Conservation (phyloP, 2,113 vertebrate genomes). For the Pollachius pollachius region DNA sequence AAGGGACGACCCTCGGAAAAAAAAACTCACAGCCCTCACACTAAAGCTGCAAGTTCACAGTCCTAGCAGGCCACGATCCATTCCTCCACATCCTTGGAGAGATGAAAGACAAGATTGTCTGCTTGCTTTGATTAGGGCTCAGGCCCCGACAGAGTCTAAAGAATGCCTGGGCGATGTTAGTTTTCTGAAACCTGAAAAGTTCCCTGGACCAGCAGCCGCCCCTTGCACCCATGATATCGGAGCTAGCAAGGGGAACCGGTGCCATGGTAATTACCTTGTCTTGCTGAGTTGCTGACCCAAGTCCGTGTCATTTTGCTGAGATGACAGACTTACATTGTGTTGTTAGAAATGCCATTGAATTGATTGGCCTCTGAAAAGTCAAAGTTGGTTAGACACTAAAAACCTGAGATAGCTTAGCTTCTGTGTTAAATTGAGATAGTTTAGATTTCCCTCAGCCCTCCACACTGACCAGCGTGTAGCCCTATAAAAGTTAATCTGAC, state of each 20-base stretch:
- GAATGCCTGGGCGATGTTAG: slow-evolving; percentile 58
- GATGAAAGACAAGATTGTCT: slow-evolving; percentile 72
- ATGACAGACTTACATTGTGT: slow-evolving; percentile 18
- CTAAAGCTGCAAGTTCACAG: slow-evolving; percentile 71
- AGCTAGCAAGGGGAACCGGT: slow-evolving; percentile 33
- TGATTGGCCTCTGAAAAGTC: slow-evolving; percentile 13
- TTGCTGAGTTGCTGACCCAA: slow-evolving; percentile 34
- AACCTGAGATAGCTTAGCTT: no score
- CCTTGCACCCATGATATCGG: slow-evolving; percentile 37
- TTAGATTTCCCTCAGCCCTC: no score
- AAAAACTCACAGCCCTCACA: slow-evolving; percentile 45
- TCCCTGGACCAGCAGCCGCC: slow-evolving; percentile 24
- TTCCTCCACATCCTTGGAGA: slow-evolving; percentile 62
- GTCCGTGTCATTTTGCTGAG: slow-evolving; percentile 27
- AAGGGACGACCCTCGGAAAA: slow-evolving; percentile 47
- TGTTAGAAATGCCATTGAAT: slow-evolving; percentile 39
- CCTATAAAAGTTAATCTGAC: no score
- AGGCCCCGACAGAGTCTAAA: slow-evolving; percentile 50
- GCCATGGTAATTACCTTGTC: slow-evolving; percentile 51
- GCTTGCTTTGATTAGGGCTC: slow-evolving; percentile 58
- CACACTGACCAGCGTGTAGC: no score
- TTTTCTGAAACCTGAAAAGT: slow-evolving; percentile 53
- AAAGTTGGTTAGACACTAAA: no score
- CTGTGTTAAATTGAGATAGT: no score
- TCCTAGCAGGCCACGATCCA: slow-evolving; percentile 63